Evolutionary conservation across 1,140 invertebrate genomes (phyloP), one percentile per base, ranked within the genome.

Genomic region (Drosophila ambigua): DNA sequence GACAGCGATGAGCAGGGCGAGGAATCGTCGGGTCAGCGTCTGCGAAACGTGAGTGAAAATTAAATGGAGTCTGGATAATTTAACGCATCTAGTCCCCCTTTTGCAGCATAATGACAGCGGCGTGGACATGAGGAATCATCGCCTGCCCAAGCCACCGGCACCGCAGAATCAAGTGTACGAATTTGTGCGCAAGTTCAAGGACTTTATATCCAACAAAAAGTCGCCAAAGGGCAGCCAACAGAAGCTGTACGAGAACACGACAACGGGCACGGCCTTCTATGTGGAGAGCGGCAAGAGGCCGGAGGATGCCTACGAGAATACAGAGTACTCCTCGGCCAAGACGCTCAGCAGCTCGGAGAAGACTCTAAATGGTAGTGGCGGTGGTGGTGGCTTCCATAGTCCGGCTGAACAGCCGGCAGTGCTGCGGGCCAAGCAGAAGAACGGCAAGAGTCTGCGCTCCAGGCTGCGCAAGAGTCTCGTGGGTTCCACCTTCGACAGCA

Each of bases 81-180:
- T 58, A 9, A 51, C n/a, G 20, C 4, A 8, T 9, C 11, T 16
- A 23, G 45, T 43, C 1, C 20, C 49, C 13, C n/a, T 20, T 5
- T 20, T 43, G 16, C 50, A 90, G 79, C 84, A 93, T 83, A 92
- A 91, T 80, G 92, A 93, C 80, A 91, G 93, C 92, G 63, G 92
- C 64, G 72, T 92, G 13, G 93, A 93, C 66, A 92, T 94, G 54
- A 92, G 92, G 0, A 93, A 94, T 72, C 92, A 93, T 35, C 92
- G 93, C 59, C 87, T 95, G 24, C 94, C 94, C 2, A 93, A 94
- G 24, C 94, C 94, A 16, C 94, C 94, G 4, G 79, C 92, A 52
- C 85, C 91, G 0, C 93, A 92, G 24, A 93, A 93, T 51, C 92
- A 93, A 68, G 91, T 92, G 2, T 93, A 93, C 68, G 92, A 92